Evolutionary conservation across 2,888 invertebrate genomes (phyloP), one percentile per base, ranked within the genome.

Genomic region (Emmelina monodactyla): DNA sequence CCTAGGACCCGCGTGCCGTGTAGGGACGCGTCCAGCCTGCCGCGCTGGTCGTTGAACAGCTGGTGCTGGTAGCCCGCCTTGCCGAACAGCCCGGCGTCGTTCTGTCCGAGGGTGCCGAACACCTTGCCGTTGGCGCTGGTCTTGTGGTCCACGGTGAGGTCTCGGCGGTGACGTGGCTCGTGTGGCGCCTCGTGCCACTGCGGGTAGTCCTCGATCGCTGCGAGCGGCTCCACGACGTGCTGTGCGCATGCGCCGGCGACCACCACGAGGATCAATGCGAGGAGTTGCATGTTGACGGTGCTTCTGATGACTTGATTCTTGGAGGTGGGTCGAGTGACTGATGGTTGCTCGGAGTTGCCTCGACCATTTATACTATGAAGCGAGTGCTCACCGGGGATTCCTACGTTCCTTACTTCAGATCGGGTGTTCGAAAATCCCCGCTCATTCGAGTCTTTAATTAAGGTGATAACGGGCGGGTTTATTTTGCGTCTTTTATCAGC

Each of bases 41-140:
- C 71, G 3, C 69, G 62, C 4, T 57, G 29, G 38, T 71, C 70
- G 33, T 72, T 50, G 51, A 69, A 69, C 40, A 72, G 51, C 11
- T 65, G 55, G 28, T 57, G 61, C 32, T 61, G 57, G 42, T 72
- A 72, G 2, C 68, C 72, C 0, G 53, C 70, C 47, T 51, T 60
- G 12, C 70, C 71, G 38, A 55, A 68, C 7, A 68, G 38, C 6
- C 62, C 62, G 7, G 47, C 47, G 34, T 61, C 59, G 16, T 55
- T 61, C 16, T 52, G 49, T 11, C 69, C 69, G 0, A 70, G 44
- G 2, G 55, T 60, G 0, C 68, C 67, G 35, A 65, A 69, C 22
- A 60, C 36, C n/a, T 46, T 39, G 1, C 62, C 62, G 1, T 50
- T 43, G 3, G 58, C 54, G 11, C 50, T 54, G 1, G 52, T 45